phyloP scores from a whole-genome alignment of 2,797 vertebrate species.

The Acrocephalus scirpaceus region DNA sequence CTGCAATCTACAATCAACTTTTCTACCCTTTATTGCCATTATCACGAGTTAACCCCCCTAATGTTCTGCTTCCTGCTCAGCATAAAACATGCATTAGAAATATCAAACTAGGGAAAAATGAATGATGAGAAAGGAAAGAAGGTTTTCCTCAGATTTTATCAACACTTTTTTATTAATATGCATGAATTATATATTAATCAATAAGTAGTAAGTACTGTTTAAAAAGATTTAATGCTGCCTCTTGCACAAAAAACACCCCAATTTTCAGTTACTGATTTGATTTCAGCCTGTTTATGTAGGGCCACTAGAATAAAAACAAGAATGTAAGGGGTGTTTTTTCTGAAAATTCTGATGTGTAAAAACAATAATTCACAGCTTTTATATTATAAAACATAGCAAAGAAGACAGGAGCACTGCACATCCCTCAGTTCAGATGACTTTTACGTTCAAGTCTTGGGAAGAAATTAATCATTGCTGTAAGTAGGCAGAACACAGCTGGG shows the following conservation, averaged over 20 bases:
- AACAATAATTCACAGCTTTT: neutral
- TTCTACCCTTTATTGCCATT: neutral
- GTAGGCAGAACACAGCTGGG: conserved; percentile 40
- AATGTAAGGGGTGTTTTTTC: neutral
- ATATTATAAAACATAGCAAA: conserved; percentile 1
- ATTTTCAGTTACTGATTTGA: neutral
- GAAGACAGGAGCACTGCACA: neutral
- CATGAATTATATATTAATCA: neutral
- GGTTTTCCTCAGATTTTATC: neutral
- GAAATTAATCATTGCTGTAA: conserved; percentile 53
- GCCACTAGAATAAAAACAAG: neutral
- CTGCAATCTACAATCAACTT: neutral
- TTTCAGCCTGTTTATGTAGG: neutral
- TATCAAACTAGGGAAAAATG: neutral
- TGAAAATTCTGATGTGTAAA: neutral
- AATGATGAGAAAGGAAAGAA: neutral
- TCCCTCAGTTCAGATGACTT: neutral
- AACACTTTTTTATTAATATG: neutral
- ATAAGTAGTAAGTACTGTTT: neutral
- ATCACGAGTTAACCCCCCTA: fast-evolving
- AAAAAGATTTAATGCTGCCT: neutral
- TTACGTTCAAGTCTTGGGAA: neutral
- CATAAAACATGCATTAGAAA: neutral
- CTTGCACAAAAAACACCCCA: neutral
- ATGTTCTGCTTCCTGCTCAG: neutral